Percentiles rank a stretch among this genome's conserved stretches.
Conservation (phyloP, 2,113 vertebrate genomes). For the Brevimyrus niger region DNA sequence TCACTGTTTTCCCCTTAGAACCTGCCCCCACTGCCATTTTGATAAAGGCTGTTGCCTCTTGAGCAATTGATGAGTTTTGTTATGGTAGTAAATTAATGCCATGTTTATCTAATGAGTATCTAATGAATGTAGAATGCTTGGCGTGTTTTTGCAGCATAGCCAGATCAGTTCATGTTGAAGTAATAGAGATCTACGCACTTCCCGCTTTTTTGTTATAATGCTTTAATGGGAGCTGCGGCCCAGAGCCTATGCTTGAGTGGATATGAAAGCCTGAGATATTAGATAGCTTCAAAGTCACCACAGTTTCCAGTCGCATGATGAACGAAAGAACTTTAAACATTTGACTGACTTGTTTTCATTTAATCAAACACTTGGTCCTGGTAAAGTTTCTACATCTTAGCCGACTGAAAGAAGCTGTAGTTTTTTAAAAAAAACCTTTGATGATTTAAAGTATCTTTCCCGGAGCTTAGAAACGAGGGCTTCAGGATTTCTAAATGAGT, state of each 20-base stretch:
- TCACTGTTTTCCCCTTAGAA: neutral
- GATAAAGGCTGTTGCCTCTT: neutral
- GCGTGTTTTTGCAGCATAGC: neutral
- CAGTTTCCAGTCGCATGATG: neutral
- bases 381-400: neutral
- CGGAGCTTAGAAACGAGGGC: neutral
- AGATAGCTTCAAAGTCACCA: conserved; percentile 11
- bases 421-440: neutral
- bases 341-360: conserved; percentile 5
- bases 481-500: neutral
- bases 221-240: conserved; percentile 4
- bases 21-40: neutral
- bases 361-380: neutral
- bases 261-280: conserved; percentile 5
- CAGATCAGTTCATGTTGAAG: neutral
- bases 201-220: conserved; percentile 1
- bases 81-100: conserved; percentile 1
- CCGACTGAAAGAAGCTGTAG: neutral
- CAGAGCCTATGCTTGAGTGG: neutral
- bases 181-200: conserved; percentile 7
- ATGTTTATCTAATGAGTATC: neutral
- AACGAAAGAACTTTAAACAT: neutral
- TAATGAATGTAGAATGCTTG: neutral
- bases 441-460: neutral
- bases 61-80: too few species aligned